Conservation (phyloP, 2,888 invertebrate species). For the Agriopis marginaria region DNA sequence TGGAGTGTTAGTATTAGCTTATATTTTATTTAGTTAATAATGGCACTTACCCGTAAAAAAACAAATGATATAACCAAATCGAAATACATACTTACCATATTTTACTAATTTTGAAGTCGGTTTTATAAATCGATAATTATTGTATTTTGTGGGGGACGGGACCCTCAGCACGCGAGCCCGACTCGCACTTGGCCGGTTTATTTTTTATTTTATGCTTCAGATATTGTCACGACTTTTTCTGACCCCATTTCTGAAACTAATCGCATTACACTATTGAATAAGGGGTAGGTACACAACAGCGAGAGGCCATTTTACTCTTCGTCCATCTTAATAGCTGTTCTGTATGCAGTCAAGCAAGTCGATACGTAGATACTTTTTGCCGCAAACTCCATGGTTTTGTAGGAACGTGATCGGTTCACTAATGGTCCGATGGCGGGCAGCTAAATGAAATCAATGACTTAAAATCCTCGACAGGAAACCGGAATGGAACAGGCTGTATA, state of each 20-base stretch:
- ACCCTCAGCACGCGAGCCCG: no score
- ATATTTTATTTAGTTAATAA: no score
- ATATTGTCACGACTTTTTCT: no score
- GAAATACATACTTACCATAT: no score
- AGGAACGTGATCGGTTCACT: constrained; percentile 40
- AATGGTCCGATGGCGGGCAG: constrained; percentile 27
- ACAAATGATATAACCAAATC: no score
- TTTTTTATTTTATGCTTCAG: no score
- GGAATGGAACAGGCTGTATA: constrained; percentile 33
- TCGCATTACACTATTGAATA: not conserved
- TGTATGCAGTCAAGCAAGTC: constrained; percentile 23
- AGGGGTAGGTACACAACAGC: not conserved
- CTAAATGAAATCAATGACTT: constrained; percentile 42
- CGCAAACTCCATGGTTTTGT: constrained; percentile 36
- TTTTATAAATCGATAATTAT: no score
- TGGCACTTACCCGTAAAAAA: no score
- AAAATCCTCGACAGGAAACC: constrained; percentile 31
- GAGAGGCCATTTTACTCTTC: not conserved
- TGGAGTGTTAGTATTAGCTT: no score
- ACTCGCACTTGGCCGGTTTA: no score
- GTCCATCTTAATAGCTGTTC: constrained; percentile 3
- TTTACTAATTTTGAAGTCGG: no score
- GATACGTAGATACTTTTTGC: constrained; percentile 33
- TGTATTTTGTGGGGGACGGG: no score
- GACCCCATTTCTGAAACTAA: not conserved